A percentile compares a stretch with the other conserved stretches of the same genome.
Conservation (phyloP, 2,888 invertebrate species). For the Neocrepidodera transversa region DNA sequence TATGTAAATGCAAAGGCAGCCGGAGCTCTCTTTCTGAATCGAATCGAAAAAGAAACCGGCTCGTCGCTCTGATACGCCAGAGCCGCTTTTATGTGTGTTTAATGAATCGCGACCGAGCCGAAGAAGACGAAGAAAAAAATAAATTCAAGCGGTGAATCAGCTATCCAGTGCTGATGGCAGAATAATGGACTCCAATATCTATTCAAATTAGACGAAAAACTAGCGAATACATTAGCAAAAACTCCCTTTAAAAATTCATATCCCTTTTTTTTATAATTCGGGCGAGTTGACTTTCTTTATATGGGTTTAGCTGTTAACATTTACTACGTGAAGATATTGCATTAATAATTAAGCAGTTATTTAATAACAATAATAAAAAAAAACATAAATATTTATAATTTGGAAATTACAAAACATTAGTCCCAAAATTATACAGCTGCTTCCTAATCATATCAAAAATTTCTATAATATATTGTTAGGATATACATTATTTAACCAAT, state of each 20-base stretch:
- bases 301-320: conserved; percentile 1
- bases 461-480: no score
- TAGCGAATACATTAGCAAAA: conserved; percentile 20
- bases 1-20: conserved; percentile 22
- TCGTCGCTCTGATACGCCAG: conserved; percentile 13
- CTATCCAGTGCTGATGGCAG: conserved; percentile 28
- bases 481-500: no score
- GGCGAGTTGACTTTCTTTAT: conserved; percentile 2
- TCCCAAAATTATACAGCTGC: no score
- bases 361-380: no score
- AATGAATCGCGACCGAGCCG: conserved; percentile 30
- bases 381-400: no score
- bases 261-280: conserved; percentile 10
- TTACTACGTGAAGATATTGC: conserved; percentile 2
- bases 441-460: no score
- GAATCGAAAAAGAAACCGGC: conserved; percentile 14
- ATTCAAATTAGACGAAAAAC: conserved; percentile 34
- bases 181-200: conserved; percentile 36
- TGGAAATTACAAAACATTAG: no score
- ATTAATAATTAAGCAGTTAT: no score
- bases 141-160: conserved; percentile 29
- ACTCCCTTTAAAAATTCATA: conserved; percentile 23
- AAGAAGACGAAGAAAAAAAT: conserved; percentile 26
- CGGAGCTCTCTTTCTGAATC: not conserved
- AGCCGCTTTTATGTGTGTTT: conserved; percentile 26